Evolutionary conservation across 2,113 vertebrate species (phyloP).

Genomic region (Tragulus kanchil): DNA sequence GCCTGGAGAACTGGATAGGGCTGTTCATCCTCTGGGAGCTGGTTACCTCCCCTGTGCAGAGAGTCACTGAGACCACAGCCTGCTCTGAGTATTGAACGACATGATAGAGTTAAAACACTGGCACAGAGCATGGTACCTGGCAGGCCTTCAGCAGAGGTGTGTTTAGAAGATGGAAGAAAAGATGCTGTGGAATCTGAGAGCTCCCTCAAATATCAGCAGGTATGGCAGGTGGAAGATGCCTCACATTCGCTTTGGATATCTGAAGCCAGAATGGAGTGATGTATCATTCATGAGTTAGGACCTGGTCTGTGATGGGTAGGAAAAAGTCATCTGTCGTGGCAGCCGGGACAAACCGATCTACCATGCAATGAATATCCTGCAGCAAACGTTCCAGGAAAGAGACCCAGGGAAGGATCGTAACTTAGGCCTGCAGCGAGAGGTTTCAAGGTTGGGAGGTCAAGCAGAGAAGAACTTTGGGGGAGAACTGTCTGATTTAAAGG

Average conservation of each 20-base stretch:
- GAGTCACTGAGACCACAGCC: neutral
- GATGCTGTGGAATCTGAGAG: neutral
- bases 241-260: neutral
- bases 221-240: neutral
- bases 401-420: neutral
- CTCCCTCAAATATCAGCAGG: neutral
- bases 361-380: neutral
- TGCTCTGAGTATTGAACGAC: neutral
- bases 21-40: neutral
- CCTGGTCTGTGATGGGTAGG: neutral
- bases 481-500: neutral
- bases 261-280: neutral
- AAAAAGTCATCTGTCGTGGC: neutral
- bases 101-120: neutral
- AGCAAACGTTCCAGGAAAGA: neutral
- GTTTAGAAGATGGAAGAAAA: neutral
- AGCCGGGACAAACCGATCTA: neutral
- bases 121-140: neutral
- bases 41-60: neutral
- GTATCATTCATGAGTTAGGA: neutral
- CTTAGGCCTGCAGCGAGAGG: neutral
- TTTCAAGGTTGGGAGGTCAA: neutral
- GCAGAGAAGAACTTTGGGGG: neutral
- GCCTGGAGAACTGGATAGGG: neutral
- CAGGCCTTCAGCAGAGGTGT: neutral